Conservation (phyloP, 2,888 invertebrate species). For the Ectemnius lituratus region DNA sequence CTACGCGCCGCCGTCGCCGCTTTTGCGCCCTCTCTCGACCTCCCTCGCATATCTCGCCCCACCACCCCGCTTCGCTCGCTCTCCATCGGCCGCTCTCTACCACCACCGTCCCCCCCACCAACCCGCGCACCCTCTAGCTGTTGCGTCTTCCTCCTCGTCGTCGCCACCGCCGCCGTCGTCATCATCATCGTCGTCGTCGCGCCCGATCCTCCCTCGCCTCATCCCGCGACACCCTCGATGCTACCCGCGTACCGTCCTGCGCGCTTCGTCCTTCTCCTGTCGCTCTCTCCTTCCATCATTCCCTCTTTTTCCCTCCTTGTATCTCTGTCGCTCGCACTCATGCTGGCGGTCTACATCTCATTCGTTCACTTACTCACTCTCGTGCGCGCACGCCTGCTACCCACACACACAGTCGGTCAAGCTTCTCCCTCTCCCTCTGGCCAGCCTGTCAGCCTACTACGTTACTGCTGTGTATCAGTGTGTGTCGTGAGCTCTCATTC, state of each 20-base stretch:
- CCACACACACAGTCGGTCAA: background rate
- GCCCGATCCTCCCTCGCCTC: conserved; percentile 33
- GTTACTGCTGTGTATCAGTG: background rate
- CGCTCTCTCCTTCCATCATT: conserved; percentile 13
- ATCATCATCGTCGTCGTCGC: conserved; percentile 7
- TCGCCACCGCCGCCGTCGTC: background rate
- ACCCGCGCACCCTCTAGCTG: background rate
- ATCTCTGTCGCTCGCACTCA: conserved; percentile 29
- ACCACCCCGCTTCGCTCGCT: background rate
- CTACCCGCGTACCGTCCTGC: conserved; percentile 47
- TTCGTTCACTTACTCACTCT: conserved; percentile 23
- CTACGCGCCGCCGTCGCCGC: conserved; percentile 14
- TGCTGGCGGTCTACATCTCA: conserved; percentile 7
- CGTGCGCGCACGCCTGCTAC: conserved; percentile 12
- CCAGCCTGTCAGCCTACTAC: too few relatives aligned
- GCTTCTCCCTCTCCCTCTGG: conserved; percentile 26
- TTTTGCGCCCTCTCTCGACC: conserved; percentile 44
- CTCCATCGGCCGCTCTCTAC: background rate
- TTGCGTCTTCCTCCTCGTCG: background rate
- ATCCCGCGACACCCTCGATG: conserved; percentile 36
- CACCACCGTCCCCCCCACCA: background rate
- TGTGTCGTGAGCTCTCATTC: conserved; percentile 15
- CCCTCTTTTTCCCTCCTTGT: conserved; percentile 16
- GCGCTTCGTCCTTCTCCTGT: conserved; percentile 42
- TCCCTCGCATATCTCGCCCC: conserved; percentile 23